Evolutionary conservation across 2,797 vertebrate genomes (phyloP), one percentile per base, ranked within the genome.

Genomic region (Oceanodroma leucorhoa): DNA sequence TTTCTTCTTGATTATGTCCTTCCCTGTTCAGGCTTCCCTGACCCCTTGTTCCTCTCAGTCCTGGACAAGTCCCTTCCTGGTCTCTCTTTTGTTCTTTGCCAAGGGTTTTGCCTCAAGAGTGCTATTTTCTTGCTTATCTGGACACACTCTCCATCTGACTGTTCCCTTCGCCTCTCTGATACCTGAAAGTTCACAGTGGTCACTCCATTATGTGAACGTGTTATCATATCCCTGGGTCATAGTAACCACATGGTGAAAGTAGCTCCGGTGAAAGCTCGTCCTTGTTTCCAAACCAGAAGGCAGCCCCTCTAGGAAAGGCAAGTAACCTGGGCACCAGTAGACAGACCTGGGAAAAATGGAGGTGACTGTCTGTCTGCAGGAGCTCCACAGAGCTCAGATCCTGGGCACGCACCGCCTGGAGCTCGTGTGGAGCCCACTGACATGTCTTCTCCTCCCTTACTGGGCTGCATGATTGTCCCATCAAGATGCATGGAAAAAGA

Each of bases 111-210:
- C 21, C 23, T 17, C 11, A 45, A 46, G 11, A 5, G 0, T 62
- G 23, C 17, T 69, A 3, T 69, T 83, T 70, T 89, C 60, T 91
- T 77, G 41, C 13, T 85, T 54, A n/a, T 66, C 22, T 69, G 66
- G 20, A 57, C 23, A 40, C 10, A 2, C 3, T 69, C 2, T 65
- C 62, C 15, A 19, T 36, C 9, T 65, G n/a, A 29, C 8, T 32
- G 11, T 24, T 72, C 32, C 26, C 8, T 76, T 69, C 90, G 23
- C 19, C 6, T 62, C 10, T 54, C 54, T 34, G 34, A 14, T 58
- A 32, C 20, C 20, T 0, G 0, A 41, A 36, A 29, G 4, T 79
- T 84, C 62, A 72, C 57, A 66, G 22, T 0, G 1, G 27, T 22
- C 2, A 1, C 17, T 76, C 53, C 14, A 8, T 51, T 38, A 5